A percentile compares a stretch with the other conserved stretches of the same genome.
phyloP scores from a whole-genome alignment of 1,140 invertebrate species.

The Lordiphosa stackelbergi region DNA sequence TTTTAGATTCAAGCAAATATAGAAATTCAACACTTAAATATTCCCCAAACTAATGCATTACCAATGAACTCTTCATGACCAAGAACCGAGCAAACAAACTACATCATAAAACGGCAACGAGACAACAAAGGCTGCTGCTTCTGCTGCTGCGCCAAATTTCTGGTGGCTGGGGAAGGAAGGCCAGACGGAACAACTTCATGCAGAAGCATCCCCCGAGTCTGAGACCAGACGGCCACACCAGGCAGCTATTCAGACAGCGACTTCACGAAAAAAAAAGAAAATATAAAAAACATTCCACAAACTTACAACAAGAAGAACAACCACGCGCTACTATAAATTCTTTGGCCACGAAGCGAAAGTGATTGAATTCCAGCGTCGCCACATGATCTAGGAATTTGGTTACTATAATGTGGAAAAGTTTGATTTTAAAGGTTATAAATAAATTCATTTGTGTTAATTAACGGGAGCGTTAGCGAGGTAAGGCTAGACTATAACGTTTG shows the following conservation, averaged over 20 bases:
- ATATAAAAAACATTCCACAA: slow-evolving; percentile 13
- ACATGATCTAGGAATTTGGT: slow-evolving; percentile 4
- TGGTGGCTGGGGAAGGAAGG: slow-evolving; percentile 31
- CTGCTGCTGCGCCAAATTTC: slow-evolving; percentile 3
- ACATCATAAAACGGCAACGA: slow-evolving; percentile 47
- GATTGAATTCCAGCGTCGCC: slow-evolving; percentile 50
- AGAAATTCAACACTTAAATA: too few relatives aligned
- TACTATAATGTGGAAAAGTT: too few relatives aligned
- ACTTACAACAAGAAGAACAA: slow-evolving; percentile 19
- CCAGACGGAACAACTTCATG: slow-evolving; percentile 46
- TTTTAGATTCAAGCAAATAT: too few relatives aligned
- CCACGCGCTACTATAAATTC: slow-evolving; percentile 17
- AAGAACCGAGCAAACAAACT: slow-evolving; percentile 40
- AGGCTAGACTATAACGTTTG: too few relatives aligned
- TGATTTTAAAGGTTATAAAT: too few relatives aligned
- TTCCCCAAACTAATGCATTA: too few relatives aligned
- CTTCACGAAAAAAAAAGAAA: too few relatives aligned
- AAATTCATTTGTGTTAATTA: too few relatives aligned
- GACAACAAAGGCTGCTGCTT: slow-evolving; percentile 50
- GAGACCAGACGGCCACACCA: slow-evolving; percentile 23
- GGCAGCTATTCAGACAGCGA: background rate
- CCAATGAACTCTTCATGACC: slow-evolving; percentile 4
- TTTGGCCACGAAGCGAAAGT: slow-evolving; percentile 46
- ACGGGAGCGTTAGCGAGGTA: too few relatives aligned
- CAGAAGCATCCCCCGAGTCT: slow-evolving; percentile 19